phyloP scores from a whole-genome alignment of 1,140 invertebrate species.

The Drosophila obscura region DNA sequence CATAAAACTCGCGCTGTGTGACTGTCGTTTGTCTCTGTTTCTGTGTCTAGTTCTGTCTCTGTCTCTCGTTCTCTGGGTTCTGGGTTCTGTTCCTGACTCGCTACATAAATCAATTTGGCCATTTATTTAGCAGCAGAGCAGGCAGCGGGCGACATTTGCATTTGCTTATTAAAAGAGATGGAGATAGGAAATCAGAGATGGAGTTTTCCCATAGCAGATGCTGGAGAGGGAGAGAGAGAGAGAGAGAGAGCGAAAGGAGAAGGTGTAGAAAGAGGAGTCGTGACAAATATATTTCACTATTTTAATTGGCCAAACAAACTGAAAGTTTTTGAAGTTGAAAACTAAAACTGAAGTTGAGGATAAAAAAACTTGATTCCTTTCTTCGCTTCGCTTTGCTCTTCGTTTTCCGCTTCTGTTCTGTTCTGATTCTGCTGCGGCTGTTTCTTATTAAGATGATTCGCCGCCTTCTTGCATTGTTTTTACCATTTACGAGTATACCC shows the following conservation, averaged over 20 bases:
- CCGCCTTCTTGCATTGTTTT: conserved; percentile 4
- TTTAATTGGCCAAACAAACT: conserved; percentile 60
- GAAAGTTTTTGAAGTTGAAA: conserved; percentile 35
- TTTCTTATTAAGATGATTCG: background rate
- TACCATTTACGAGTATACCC: too few relatives aligned
- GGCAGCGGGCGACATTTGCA: conserved; percentile 50
- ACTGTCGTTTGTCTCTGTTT: conserved; percentile 5
- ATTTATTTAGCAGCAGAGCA: conserved; percentile 51
- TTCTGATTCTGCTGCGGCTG: conserved; percentile 1
- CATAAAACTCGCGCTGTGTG: background rate
- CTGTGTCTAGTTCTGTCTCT: background rate
- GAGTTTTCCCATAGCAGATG: background rate
- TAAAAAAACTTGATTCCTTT: conserved; percentile 46
- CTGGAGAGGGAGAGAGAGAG: background rate
- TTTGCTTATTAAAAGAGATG: conserved; percentile 65
- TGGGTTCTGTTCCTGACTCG: conserved; percentile 3
- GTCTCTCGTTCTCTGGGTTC: background rate
- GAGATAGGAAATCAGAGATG: background rate
- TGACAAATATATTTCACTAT: conserved; percentile 56
- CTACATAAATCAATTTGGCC: conserved; percentile 70
- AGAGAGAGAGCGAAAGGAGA: background rate
- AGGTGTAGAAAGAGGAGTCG: conserved; percentile 1
- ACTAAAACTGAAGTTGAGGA: conserved; percentile 39
- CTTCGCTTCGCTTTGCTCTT: conserved; percentile 2
- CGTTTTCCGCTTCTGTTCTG: background rate